Base-by-base conservation (phyloP, 2,113 vertebrate species). In the Erythrolamprus reginae region DNA sequence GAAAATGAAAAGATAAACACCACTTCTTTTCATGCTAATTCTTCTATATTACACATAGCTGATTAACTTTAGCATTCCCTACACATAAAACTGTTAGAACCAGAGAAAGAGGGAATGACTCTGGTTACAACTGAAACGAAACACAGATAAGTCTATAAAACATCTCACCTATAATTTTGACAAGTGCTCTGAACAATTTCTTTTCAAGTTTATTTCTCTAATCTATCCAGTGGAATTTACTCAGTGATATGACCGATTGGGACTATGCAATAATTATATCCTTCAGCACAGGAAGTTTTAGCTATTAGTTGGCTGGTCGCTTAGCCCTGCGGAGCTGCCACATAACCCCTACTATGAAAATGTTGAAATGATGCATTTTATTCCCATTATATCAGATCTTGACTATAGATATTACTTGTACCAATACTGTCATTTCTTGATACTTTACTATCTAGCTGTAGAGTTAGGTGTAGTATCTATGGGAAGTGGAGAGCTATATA, bases 371-470 rank as follows among this genome's bases (percentile, higher is more conserved):
- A 94, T 93, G 94, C 53, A 93, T 48, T 96, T 96, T 93, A 95
- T 94, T 94, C 90, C 89, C 87, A 91, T 94, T 96, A 95, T 85
- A 87, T 53, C 83, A 92, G 91, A 48, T 89, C 91, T 90, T 95
- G 96, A 95, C 90, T 93, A 95, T 93, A 95, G 70, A 94, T 48
- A 94, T 96, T 95, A 94, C 89, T 96, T 93, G 93, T 93, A 96
- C 84, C 70, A 87, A 52, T 88, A 91, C 91, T 94, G 94, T 92
- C 90, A 95, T 95, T 96, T 96, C 95, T 95, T 95, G 94, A 93
- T 88, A 92, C 88, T 82, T 89, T 92, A 88, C 90, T 91, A 89
- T 70, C 47, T 52, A 89, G 90, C 94, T 92, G 90, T 93, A 89
- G 92, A 94, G 90, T 96, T 96, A 94, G 88, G 50, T 94, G 82